These are phyloP conservation scores for Sitta carolinensis DNA, from an alignment of 2,797 vertebrate species.

Conservation along the genomic window DNA sequence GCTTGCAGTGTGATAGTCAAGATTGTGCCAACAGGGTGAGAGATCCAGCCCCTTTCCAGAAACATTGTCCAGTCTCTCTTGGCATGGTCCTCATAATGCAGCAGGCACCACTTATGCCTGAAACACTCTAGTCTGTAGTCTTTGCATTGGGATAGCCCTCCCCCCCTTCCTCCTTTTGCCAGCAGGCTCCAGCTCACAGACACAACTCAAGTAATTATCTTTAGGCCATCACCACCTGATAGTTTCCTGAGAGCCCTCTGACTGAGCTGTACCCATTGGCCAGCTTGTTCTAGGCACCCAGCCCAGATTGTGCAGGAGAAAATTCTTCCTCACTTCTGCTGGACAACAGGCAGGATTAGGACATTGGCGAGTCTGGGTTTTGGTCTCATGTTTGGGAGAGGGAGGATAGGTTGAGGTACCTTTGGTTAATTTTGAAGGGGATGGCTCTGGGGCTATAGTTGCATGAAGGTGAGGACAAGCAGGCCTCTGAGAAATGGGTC, in stretches of 20 bases:
- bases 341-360: neutral
- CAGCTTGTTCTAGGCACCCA: neutral
- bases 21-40: neutral
- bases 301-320: neutral
- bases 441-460: neutral
- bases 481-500: neutral
- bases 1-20: neutral
- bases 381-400: neutral
- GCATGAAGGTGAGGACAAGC: neutral
- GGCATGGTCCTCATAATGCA: neutral
- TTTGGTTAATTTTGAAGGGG: neutral
- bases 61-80: neutral
- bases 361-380: neutral
- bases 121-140: neutral
- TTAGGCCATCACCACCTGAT: neutral
- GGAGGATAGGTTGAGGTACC: neutral
- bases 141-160: neutral
- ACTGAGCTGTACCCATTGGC: neutral
- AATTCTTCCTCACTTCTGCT: neutral
- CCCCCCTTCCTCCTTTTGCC: neutral
- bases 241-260: neutral
- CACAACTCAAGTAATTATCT: neutral
- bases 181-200: neutral
- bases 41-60: neutral
- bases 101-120: neutral